phyloP scores from a whole-genome alignment of 2,888 invertebrate genomes.

The Volucella bombylans region DNA sequence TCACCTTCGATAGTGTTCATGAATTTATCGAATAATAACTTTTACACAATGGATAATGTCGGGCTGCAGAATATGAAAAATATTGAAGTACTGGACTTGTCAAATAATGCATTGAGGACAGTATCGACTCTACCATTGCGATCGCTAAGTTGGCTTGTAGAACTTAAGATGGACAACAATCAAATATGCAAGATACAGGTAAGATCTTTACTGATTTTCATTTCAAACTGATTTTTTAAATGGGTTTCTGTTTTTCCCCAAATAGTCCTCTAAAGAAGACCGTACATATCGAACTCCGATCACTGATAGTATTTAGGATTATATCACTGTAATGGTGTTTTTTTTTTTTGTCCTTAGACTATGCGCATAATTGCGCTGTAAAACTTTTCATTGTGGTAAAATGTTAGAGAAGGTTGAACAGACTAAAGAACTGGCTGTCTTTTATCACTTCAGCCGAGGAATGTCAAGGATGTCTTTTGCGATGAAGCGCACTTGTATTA shows the following conservation, averaged over 20 bases:
- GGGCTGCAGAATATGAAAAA: slow-evolving; percentile 89
- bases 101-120: slow-evolving; percentile 88
- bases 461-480: too few species aligned
- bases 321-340: too few species aligned
- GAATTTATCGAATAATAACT: slow-evolving; percentile 91
- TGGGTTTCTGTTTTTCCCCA: background rate
- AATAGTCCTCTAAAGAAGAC: too few species aligned
- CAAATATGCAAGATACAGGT: slow-evolving; percentile 89
- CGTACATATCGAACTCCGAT: too few species aligned
- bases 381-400: too few species aligned
- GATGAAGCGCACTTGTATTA: too few species aligned
- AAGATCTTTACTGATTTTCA: slow-evolving; percentile 31
- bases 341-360: too few species aligned
- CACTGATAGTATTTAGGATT: too few species aligned
- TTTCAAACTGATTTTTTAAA: background rate
- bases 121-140: slow-evolving; percentile 88
- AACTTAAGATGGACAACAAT: slow-evolving; percentile 93
- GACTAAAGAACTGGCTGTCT: too few species aligned
- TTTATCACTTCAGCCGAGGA: too few species aligned
- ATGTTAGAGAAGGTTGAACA: too few species aligned
- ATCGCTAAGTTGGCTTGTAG: slow-evolving; percentile 92
- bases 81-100: slow-evolving; percentile 92
- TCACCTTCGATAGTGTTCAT: slow-evolving; percentile 90
- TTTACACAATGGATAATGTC: slow-evolving; percentile 88
- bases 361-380: too few species aligned